Percentiles rank a stretch among this genome's conserved stretches.
Conservation (phyloP, 2,888 invertebrate species). For the Acanthococcus lagerstroemiae region DNA sequence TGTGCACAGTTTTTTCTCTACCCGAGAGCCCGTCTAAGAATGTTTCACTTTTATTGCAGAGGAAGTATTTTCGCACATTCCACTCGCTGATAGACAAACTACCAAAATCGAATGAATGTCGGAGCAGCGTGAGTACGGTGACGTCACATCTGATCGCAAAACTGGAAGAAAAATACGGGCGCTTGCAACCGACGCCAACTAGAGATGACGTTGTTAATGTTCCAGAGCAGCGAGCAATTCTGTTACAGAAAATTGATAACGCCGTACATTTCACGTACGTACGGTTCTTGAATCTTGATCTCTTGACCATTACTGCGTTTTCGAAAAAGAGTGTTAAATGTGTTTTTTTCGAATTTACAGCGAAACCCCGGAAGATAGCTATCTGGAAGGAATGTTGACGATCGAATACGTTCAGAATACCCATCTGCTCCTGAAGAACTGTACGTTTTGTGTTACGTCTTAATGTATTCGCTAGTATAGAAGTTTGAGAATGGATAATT, state of each 20-base stretch:
- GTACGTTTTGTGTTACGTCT: conserved; percentile 22
- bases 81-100: conserved; percentile 51
- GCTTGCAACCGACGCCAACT: conserved; percentile 55
- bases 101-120: conserved; percentile 49
- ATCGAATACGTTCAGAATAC: conserved; percentile 34
- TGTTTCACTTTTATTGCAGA: conserved; percentile 37
- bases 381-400: conserved; percentile 33
- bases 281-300: background rate
- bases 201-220: conserved; percentile 59
- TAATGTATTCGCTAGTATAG: background rate
- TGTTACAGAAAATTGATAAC: conserved; percentile 53
- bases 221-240: conserved; percentile 46
- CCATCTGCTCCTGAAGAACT: conserved; percentile 29
- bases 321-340: too few species aligned
- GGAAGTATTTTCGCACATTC: conserved; percentile 49
- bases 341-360: conserved; percentile 39
- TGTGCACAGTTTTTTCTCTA: background rate
- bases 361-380: conserved; percentile 43
- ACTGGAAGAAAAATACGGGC: conserved; percentile 64
- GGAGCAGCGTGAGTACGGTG: conserved; percentile 43
- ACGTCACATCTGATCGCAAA: conserved; percentile 50
- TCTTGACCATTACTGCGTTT: background rate
- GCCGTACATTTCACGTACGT: conserved; percentile 54
- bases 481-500: too few species aligned
- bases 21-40: background rate